Evolutionary conservation across 2,888 invertebrate genomes (phyloP).

Genomic region (Mythimna albipuncta): DNA sequence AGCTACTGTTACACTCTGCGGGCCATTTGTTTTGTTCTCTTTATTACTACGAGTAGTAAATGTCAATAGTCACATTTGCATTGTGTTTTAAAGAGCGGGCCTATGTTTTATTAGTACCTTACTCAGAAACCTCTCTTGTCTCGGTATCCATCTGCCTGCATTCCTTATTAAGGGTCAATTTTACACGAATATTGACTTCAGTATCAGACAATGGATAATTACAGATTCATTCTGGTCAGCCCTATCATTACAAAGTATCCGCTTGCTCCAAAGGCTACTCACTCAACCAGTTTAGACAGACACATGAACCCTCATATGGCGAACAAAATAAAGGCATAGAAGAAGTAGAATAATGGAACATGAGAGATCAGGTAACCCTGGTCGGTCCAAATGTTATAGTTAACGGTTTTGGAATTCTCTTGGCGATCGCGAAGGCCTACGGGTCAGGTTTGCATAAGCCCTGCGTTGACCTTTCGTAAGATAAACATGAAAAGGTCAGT

Average conservation of each 20-base stretch:
- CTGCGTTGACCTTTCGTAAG: slow-evolving; percentile 64
- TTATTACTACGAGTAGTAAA: not conserved
- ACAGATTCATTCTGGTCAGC: slow-evolving; percentile 60
- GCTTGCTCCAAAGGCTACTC: slow-evolving; percentile 53
- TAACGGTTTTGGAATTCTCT: slow-evolving; percentile 74
- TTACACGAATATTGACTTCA: slow-evolving; percentile 44
- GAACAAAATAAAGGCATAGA: slow-evolving; percentile 16
- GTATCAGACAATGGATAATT: slow-evolving; percentile 63
- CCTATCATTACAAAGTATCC: slow-evolving; percentile 62
- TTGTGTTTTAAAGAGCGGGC: not conserved
- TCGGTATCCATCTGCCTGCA: slow-evolving; percentile 29
- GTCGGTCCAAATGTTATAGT: slow-evolving; percentile 70
- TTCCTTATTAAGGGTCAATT: slow-evolving; percentile 42
- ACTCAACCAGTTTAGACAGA: slow-evolving; percentile 49
- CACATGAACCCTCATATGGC: slow-evolving; percentile 52
- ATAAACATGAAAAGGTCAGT: slow-evolving; percentile 67
- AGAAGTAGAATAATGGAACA: slow-evolving; percentile 55
- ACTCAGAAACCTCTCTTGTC: not conserved
- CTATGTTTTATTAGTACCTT: not conserved
- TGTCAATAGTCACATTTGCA: slow-evolving; percentile 11
- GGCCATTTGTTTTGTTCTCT: slow-evolving; percentile 6
- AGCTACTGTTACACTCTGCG: slow-evolving; percentile 23
- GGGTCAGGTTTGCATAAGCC: slow-evolving; percentile 76
- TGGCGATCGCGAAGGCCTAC: slow-evolving; percentile 75
- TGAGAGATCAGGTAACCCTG: slow-evolving; percentile 61